Evolutionary conservation across 2,888 invertebrate species (phyloP).

Genomic region (Epistrophella euchroma): DNA sequence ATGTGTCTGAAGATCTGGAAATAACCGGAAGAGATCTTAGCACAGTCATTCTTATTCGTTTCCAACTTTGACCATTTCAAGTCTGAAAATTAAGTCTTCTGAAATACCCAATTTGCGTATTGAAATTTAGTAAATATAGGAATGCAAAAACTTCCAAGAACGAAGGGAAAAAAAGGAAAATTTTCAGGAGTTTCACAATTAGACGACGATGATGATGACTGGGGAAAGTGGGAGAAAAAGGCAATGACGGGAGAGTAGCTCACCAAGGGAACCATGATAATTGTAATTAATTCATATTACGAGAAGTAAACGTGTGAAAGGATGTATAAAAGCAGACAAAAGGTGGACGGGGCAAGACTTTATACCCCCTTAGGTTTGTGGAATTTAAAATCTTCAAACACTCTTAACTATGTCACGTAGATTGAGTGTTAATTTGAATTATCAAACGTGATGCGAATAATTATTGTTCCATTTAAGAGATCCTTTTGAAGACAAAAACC

Average conservation of each 20-base stretch:
- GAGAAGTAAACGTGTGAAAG: slow-evolving; percentile 40
- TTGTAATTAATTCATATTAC: slow-evolving; percentile 72
- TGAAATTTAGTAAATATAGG: slow-evolving; percentile 29
- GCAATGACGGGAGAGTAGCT: slow-evolving; percentile 48
- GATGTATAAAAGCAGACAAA: neutral
- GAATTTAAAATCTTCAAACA: slow-evolving; percentile 68
- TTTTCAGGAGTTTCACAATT: slow-evolving; percentile 5
- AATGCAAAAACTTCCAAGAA: neutral
- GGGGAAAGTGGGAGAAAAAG: slow-evolving; percentile 51
- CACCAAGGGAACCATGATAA: slow-evolving; percentile 56
- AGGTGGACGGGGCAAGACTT: neutral
- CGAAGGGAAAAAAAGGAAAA: slow-evolving; percentile 9
- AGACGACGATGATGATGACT: slow-evolving; percentile 10
- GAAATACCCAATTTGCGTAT: too few species aligned
- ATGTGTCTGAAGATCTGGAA: neutral
- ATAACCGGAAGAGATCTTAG: slow-evolving; percentile 9
- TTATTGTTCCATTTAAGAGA: slow-evolving; percentile 66
- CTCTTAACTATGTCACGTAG: slow-evolving; percentile 75
- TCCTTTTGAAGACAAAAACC: slow-evolving; percentile 5
- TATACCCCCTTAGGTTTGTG: neutral
- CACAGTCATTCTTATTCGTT: neutral
- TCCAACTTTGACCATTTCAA: slow-evolving; percentile 27
- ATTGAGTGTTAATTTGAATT: slow-evolving; percentile 82
- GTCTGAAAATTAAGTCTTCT: too few species aligned
- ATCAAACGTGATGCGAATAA: slow-evolving; percentile 80